phyloP scores from a whole-genome alignment of 2,888 invertebrate species.

The Omphaloscelis lunosa region DNA sequence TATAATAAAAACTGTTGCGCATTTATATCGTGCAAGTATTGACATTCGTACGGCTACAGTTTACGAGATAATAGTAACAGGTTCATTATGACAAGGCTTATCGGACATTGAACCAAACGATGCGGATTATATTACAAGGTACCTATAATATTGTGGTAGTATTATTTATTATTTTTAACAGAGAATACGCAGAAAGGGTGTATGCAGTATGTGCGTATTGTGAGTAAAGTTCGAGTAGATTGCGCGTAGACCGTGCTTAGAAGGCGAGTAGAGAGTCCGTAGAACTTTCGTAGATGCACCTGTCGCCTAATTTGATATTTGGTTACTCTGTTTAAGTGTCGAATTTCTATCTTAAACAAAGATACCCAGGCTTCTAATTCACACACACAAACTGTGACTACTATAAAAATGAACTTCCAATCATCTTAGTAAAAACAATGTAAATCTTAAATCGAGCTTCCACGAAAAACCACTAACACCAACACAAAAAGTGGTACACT shows the following conservation, averaged over 20 bases:
- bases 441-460: not conserved
- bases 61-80: not conserved
- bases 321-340: not conserved
- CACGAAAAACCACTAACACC: slow-evolving; percentile 3
- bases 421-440: not conserved
- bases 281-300: not conserved
- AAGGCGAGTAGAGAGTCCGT: not conserved
- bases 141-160: no score
- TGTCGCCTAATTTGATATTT: not conserved
- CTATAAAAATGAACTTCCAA: not conserved
- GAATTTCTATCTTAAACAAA: not conserved
- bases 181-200: no score
- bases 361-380: not conserved
- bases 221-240: not conserved
- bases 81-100: slow-evolving; percentile 21
- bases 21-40: not conserved
- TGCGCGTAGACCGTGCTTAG: not conserved
- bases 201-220: no score
- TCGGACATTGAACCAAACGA: slow-evolving; percentile 14
- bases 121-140: not conserved
- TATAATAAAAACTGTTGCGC: not conserved
- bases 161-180: not conserved
- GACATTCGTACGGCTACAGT: not conserved
- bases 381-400: not conserved
- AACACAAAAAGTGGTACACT: slow-evolving; percentile 30